These are phyloP conservation scores for Rhinolophus sinicus DNA, from an alignment of 2,113 vertebrate species.

Conservation along the genomic window DNA sequence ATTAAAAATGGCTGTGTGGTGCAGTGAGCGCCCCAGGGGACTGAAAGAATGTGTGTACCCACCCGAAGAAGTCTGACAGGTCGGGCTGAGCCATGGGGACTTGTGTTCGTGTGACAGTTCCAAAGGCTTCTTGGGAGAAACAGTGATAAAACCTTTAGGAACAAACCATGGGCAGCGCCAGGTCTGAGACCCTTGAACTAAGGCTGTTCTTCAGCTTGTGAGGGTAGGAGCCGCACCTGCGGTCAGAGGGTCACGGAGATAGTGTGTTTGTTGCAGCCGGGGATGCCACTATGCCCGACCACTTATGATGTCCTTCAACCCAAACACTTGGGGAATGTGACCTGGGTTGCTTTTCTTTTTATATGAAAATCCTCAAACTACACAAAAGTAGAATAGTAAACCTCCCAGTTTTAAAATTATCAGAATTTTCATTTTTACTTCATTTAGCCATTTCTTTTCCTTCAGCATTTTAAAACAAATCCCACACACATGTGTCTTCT, in stretches of 20 bases:
- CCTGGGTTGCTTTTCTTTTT: background rate
- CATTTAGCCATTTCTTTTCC: background rate
- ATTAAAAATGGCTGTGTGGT: background rate
- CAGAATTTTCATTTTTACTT: background rate
- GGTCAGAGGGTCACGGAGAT: background rate
- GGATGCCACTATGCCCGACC: no score
- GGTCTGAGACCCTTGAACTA: background rate
- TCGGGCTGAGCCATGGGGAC: background rate
- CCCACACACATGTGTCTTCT: background rate
- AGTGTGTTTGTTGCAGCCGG: background rate
- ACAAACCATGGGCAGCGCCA: background rate
- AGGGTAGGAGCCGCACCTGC: background rate
- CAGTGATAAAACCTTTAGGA: background rate
- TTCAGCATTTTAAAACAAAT: conserved; percentile 3
- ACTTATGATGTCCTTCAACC: background rate
- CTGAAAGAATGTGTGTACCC: background rate
- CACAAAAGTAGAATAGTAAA: background rate
- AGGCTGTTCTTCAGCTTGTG: background rate
- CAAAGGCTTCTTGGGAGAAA: conserved; percentile 19
- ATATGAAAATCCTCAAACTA: background rate
- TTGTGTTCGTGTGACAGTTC: background rate
- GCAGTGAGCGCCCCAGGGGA: background rate
- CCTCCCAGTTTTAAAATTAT: background rate
- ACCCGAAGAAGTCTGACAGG: background rate
- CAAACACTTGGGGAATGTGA: background rate